These are phyloP conservation scores for Caenorhabditis briggsae DNA, from an alignment of 1,140 invertebrate genomes.

Conservation along the genomic window DNA sequence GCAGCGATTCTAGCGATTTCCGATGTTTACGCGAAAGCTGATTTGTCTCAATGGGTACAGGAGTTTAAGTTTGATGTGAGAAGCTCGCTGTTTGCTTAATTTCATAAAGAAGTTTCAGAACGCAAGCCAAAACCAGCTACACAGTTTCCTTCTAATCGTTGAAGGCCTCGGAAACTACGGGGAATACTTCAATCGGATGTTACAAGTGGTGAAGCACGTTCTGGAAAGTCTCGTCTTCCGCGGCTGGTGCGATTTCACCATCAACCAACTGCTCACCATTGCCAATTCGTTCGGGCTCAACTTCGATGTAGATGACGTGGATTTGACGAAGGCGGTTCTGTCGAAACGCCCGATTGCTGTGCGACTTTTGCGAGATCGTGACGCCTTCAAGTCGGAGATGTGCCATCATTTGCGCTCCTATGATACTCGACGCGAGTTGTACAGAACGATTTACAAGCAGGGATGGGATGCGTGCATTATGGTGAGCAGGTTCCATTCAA, in stretches of 20 bases:
- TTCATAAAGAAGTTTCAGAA: no score
- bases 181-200: not conserved
- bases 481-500: not conserved
- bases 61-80: not conserved
- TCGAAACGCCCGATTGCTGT: not conserved
- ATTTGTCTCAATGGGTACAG: slow-evolving; percentile 28
- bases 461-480: slow-evolving; percentile 9
- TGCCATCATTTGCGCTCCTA: not conserved
- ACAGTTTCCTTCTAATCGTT: not conserved
- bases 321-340: not conserved
- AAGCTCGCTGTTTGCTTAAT: no score
- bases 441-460: not conserved
- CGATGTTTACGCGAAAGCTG: slow-evolving; percentile 42
- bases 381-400: slow-evolving; percentile 33
- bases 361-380: not conserved
- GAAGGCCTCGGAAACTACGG: not conserved
- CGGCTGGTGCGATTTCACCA: slow-evolving; percentile 13
- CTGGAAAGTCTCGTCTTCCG: not conserved
- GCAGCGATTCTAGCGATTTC: slow-evolving; percentile 18
- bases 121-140: not conserved
- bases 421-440: slow-evolving; percentile 17
- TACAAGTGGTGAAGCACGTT: not conserved
- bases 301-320: slow-evolving; percentile 21
- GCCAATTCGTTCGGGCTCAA: not conserved
- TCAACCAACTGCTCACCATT: not conserved